These are phyloP conservation scores for Machimus rusticus DNA, from an alignment of 2,888 invertebrate species.

Conservation along the genomic window DNA sequence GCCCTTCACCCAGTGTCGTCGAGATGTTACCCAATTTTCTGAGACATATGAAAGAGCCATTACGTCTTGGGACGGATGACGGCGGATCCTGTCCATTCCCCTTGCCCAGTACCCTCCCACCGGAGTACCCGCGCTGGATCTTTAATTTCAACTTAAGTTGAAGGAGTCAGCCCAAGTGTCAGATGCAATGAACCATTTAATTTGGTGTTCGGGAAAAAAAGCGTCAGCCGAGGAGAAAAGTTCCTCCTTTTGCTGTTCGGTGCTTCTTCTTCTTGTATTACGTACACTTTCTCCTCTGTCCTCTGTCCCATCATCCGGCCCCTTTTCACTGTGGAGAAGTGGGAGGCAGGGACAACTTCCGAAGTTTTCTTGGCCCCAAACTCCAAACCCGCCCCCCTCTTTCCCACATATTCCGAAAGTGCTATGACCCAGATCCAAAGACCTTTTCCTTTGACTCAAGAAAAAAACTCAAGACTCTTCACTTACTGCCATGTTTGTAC, in stretches of 20 bases:
- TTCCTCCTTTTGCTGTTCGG: not conserved
- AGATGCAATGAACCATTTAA: constrained; percentile 40
- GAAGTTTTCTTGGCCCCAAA: not conserved
- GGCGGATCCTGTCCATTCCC: not conserved
- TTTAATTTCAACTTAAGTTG: constrained; percentile 35
- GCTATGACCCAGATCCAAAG: constrained; percentile 15
- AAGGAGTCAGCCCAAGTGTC: constrained; percentile 33
- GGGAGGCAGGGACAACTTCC: constrained; percentile 1
- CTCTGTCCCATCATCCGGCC: not conserved
- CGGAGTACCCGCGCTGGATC: not conserved
- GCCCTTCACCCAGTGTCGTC: not conserved
- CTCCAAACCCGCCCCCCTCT: not conserved
- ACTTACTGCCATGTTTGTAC: not conserved
- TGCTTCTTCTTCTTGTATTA: not conserved
- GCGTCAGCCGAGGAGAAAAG: not conserved
- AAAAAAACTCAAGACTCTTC: not conserved
- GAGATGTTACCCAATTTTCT: not conserved
- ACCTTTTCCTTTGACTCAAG: not conserved
- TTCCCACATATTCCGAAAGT: not conserved
- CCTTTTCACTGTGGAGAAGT: not conserved
- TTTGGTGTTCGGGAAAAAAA: constrained; percentile 18
- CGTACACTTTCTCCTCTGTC: not conserved
- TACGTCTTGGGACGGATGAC: not conserved
- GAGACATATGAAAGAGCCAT: not conserved
- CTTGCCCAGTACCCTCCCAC: not conserved